Base-by-base conservation (phyloP, 2,888 invertebrate species). In the Monoplex corrugatus region DNA sequence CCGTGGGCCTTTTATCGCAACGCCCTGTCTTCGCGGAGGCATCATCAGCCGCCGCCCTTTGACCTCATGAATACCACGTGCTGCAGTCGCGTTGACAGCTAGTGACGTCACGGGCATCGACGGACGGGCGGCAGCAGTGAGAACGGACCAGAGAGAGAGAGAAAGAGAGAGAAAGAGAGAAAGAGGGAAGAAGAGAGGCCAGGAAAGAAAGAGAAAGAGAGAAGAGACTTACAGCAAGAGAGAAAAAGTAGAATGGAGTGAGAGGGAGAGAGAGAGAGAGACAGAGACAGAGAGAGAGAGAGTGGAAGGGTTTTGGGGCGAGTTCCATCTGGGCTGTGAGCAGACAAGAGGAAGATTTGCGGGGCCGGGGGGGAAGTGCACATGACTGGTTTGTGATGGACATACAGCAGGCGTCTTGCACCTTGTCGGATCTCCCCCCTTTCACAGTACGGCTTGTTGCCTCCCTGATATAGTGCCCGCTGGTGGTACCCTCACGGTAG, bases 41-140 rank as follows among this genome's bases (percentile, higher is more conserved):
- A n/a, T 85, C 85, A 63, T n/a, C 85, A 57, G 28, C 85, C 16
- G 19, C 63, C 19, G 44, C 35, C 85, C 57, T 45, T 35, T 85
- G 85, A 85, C 45, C 85, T 32, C 0, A 57, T 23, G 85, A 85
- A 85, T 57, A 57, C 85, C 85, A 35, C 85, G 57, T 28, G 85
- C 85, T 8, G 85, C 57, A 28, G 45, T 35, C 3, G 19, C 63
- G 85, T 85, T 85, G 85, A 85, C 85, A 85, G 85, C 16, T 63
- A 38, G 85, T 85, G 85, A 85, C 85, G 85, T 85, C 85, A 85
- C 85, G 16, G 38, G 50, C 57, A 63, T 35, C 85, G 85, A 85
- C 57, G 23, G 85, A 63, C 85, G 38, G 38, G 10, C 84, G 16
- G 35, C 57, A 84, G 84, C 23, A 28, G 82, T 8, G 28, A 43